phyloP scores from a whole-genome alignment of 2,888 invertebrate genomes.

The Embidobia sp. region DNA sequence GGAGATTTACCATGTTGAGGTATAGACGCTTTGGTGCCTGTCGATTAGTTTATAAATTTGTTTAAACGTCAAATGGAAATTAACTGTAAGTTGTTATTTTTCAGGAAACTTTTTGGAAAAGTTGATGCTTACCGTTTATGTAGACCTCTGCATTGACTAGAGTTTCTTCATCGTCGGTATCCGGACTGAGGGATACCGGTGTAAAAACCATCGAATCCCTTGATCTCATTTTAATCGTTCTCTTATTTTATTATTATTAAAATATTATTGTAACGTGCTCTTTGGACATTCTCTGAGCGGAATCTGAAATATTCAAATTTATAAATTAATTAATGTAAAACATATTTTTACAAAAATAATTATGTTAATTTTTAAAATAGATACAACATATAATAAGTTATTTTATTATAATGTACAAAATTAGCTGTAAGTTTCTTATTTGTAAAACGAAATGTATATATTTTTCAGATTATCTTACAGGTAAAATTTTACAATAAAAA shows the following conservation, averaged over 20 bases:
- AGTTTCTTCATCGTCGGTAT: constrained; percentile 80
- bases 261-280: constrained; percentile 37
- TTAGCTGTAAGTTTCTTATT: no score
- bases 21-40: constrained; percentile 10
- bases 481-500: no score
- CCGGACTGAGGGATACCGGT: constrained; percentile 79
- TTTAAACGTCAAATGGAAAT: no score
- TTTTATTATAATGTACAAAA: no score
- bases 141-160: constrained; percentile 79
- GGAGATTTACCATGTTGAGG: constrained; percentile 27
- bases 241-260: constrained; percentile 22
- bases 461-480: no score
- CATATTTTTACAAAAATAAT: no score
- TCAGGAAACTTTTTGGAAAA: no score
- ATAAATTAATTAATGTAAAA: constrained; percentile 8
- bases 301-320: constrained; percentile 32
- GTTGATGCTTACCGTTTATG: constrained; percentile 79
- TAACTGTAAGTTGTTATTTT: no score
- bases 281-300: constrained; percentile 42
- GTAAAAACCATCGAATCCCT: constrained; percentile 79
- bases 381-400: no score
- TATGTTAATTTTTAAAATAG: no score
- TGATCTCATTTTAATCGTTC: constrained; percentile 73
- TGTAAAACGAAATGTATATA: no score
- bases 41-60: neutral